Conservation (phyloP, 2,888 invertebrate species). For the Phlogophora meticulosa region DNA sequence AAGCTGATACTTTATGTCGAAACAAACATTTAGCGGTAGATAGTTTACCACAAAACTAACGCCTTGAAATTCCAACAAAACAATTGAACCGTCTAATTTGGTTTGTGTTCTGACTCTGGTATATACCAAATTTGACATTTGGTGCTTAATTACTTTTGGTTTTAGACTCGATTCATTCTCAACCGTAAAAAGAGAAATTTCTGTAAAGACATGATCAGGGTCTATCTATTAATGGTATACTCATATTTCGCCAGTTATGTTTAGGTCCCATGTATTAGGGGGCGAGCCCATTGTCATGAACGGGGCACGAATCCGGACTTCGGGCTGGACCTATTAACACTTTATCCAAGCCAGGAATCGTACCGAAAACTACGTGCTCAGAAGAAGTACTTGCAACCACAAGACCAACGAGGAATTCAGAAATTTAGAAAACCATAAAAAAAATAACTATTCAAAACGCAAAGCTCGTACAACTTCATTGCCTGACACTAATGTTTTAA, state of each 20-base stretch:
- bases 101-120: constrained; percentile 21
- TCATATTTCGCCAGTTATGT: too few species aligned
- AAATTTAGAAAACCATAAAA: background rate
- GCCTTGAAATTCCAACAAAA: constrained; percentile 48
- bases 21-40: constrained; percentile 28
- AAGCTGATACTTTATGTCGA: too few species aligned
- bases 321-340: too few species aligned
- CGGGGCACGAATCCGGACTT: too few species aligned
- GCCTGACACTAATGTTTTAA: constrained; percentile 57
- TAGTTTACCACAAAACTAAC: constrained; percentile 46
- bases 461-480: constrained; percentile 45
- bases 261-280: too few species aligned
- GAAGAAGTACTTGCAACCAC: too few species aligned
- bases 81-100: constrained; percentile 37
- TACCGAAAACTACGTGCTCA: too few species aligned
- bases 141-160: constrained; percentile 22
- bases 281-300: background rate
- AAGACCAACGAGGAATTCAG: too few species aligned
- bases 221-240: too few species aligned
- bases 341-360: too few species aligned
- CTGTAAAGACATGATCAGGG: too few species aligned
- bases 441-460: constrained; percentile 46
- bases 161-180: background rate
- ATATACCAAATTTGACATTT: constrained; percentile 28
- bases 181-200: background rate